Base-by-base conservation (phyloP, 2,888 invertebrate genomes). In the Caenorhabditis uteleia region DNA sequence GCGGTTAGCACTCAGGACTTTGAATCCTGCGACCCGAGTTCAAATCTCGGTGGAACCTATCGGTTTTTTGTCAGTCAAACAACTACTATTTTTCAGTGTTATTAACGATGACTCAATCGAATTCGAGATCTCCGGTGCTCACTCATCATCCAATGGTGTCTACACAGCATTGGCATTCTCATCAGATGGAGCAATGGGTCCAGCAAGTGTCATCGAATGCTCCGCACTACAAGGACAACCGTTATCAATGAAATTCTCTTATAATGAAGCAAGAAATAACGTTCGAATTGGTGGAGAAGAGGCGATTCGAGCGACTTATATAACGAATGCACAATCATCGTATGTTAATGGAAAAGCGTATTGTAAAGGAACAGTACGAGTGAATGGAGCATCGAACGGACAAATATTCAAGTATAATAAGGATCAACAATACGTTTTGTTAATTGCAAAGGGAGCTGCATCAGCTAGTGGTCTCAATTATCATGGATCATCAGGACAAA, bases 21-120 rank as follows among this genome's bases (percentile, higher is more conserved):
- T 72, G 68, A 72, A 72, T 70, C 74, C 72, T 68, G 74, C 72
- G 72, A 74, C 70, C 54, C 60, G 72, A 72, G 72, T 72, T 74
- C 74, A 57, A 70, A 72, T 74, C 74, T 72, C 72, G 69, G 67
- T 65, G 72, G 67, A 60, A 73, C 69, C 69, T 69, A 67, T 42
- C 38, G 33, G 23, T 53, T 45, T 27, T 27, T 34, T 34, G 3
- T 39, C 6, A 39, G 20, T 8, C 4, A 20, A 7, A 34, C 4
- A 20, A 31, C 7, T n/a, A n/a, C 23, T 34, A 5, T 33, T 36
- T 47, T 65, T 39, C 59, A 59, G 58, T 16, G 40, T 65, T 16
- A 44, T 54, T 40, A 54, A 20, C 39, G 36, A 55, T 12, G 25
- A 25, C 18, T 29, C 33, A 3, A 48, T 66, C 7, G 48, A 59